Percentiles rank a stretch among this genome's conserved stretches.
These are phyloP conservation scores for Andrena bicolor DNA, from an alignment of 2,888 invertebrate species.

Conservation along the genomic window DNA sequence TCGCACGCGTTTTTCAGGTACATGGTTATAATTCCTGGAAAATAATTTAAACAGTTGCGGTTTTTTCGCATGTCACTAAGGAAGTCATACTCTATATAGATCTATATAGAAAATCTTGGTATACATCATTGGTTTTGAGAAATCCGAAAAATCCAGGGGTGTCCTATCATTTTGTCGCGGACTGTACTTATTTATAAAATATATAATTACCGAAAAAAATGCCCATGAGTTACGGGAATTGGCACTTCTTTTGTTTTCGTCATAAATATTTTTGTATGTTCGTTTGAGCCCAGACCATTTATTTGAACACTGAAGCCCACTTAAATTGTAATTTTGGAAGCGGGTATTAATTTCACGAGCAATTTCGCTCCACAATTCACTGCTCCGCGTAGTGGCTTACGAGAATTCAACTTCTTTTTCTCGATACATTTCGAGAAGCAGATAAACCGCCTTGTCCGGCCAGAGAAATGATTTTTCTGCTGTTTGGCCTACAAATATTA, in stretches of 20 bases:
- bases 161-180: too few species aligned
- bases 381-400: neutral
- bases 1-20: constrained; percentile 16
- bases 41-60: neutral
- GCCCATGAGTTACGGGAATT: neutral
- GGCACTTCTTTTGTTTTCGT: neutral
- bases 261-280: neutral
- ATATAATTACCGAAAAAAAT: neutral
- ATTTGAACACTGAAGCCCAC: neutral
- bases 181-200: too few species aligned
- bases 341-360: neutral
- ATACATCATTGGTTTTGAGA: too few species aligned
- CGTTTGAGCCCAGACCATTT: neutral
- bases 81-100: neutral
- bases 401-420: neutral
- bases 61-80: neutral
- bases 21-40: neutral
- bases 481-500: neutral
- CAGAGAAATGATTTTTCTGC: neutral
- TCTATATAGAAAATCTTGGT: neutral
- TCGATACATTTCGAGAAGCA: neutral
- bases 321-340: neutral
- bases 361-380: neutral
- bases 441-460: neutral
- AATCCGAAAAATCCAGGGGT: too few species aligned